A percentile compares a stretch with the other conserved stretches of the same genome.
These are phyloP conservation scores for Corvus hawaiiensis DNA, from an alignment of 2,113 vertebrate species.

Conservation along the genomic window DNA sequence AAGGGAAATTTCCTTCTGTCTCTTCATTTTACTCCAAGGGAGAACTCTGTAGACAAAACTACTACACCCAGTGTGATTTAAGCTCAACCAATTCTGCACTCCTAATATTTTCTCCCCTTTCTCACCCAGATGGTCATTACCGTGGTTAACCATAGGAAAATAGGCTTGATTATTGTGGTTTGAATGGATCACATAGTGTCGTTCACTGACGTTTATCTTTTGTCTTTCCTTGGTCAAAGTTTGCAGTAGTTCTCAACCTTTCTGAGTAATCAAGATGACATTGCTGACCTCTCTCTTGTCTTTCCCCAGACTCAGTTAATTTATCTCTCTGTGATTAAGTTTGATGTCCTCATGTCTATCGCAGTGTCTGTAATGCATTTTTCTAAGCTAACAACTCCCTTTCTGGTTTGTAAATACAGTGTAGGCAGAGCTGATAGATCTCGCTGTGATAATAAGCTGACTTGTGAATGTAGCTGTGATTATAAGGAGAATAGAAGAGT, in stretches of 20 bases:
- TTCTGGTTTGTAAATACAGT: constrained; percentile 47
- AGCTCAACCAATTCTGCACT: neutral
- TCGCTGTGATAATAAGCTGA: constrained; percentile 39
- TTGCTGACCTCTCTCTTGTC: neutral
- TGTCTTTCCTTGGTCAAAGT: neutral
- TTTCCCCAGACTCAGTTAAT: neutral
- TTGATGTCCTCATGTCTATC: constrained; percentile 6
- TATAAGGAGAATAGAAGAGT: constrained; percentile 5
- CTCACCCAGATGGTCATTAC: neutral
- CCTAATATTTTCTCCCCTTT: neutral
- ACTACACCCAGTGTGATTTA: neutral
- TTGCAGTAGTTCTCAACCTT: neutral
- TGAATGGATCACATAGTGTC: neutral
- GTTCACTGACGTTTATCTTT: neutral
- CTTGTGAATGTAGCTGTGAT: constrained; percentile 40
- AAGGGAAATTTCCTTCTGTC: neutral
- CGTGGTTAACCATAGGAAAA: neutral
- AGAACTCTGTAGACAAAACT: neutral
- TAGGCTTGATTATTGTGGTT: neutral
- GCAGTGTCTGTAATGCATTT: neutral
- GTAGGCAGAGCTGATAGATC: constrained; percentile 42
- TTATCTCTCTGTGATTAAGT: constrained; percentile 4
- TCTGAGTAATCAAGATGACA: neutral
- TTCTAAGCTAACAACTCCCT: neutral
- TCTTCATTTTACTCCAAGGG: neutral